Base-by-base conservation (phyloP, 1,140 invertebrate species). In the Acarapis woodi region DNA sequence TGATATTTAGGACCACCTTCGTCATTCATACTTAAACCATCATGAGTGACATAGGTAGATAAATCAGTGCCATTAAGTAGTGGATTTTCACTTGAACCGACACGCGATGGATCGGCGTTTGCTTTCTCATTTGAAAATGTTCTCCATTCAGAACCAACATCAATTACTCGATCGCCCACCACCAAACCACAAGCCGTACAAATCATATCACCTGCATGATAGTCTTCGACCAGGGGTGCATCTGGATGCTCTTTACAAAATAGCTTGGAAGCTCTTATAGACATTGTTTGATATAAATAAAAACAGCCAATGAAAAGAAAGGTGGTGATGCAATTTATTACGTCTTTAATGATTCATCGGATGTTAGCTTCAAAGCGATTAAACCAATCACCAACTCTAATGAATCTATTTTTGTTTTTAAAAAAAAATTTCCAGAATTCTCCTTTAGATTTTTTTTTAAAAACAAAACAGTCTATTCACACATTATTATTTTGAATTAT, bases 111-210 rank as follows among this genome's bases (percentile, higher is more conserved):
- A 63, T 99, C 93, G 2, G 78, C 77, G 5, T 78, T 77, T 41
- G 71, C 70, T 53, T 93, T 93, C 52, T 99, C 93, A 62, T 96
- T 97, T 48, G 80, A 93, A 56, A 99, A 99, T 35, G 90, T 97
- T 56, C 93, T 66, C 93, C 93, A 99, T 58, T 99, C 93, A n/a
- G 88, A 94, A n/a, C 90, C 88, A n/a, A 99, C 93, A 63, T 99
- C 93, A 46, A 99, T 87, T 1, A 97, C 83, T 53, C 85, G 82
- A 59, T 99, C 93, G 20, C 93, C 93, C 23, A 99, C 90, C 32
- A 99, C 90, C 32, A 96, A 63, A 15, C 93, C 93, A 65, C 93
- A 99, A 61, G 90, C 82, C 19, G 83, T 78, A 60, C 93, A 99
- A 50, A 99, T 90, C 64, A 90, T 78, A 59, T 99, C 93, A 15